Evolutionary conservation across 2,113 vertebrate species (phyloP).

Genomic region (Dasyornis broadbenti): DNA sequence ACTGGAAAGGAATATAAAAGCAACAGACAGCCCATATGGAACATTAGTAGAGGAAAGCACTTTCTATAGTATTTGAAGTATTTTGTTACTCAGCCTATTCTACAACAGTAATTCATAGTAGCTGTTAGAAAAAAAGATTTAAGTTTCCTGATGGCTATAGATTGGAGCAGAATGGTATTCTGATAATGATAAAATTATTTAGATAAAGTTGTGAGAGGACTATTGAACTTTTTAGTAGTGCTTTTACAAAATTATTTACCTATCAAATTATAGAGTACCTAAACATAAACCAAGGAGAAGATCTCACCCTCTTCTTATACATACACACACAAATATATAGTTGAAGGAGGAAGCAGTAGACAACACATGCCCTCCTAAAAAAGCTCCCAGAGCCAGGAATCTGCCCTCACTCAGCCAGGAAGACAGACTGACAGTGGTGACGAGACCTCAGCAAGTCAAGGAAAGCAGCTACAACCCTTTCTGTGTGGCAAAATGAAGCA

Average conservation of each 20-base stretch:
- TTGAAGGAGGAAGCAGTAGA: not conserved
- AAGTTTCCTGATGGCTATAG: not conserved
- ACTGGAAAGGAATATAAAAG: not conserved
- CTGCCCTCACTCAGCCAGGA: not conserved
- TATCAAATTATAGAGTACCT: not conserved
- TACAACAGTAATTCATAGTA: not conserved
- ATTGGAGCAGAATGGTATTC: not conserved
- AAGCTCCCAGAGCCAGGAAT: not conserved
- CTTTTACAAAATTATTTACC: not conserved
- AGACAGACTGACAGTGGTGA: not conserved
- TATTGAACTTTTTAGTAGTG: not conserved
- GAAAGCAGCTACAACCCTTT: not conserved
- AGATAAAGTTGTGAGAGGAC: not conserved
- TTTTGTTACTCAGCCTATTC: not conserved
- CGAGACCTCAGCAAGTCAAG: not conserved
- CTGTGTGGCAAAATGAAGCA: slow-evolving; percentile 11
- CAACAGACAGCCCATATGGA: not conserved
- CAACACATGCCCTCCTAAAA: not conserved
- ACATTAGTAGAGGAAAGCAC: not conserved
- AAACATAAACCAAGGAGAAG: not conserved
- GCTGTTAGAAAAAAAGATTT: not conserved
- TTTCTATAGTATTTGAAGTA: not conserved
- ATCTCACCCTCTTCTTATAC: not conserved
- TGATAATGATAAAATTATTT: not conserved
- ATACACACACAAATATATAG: accelerated